phyloP scores from a whole-genome alignment of 2,797 vertebrate species.

The Acridotheres tristis region DNA sequence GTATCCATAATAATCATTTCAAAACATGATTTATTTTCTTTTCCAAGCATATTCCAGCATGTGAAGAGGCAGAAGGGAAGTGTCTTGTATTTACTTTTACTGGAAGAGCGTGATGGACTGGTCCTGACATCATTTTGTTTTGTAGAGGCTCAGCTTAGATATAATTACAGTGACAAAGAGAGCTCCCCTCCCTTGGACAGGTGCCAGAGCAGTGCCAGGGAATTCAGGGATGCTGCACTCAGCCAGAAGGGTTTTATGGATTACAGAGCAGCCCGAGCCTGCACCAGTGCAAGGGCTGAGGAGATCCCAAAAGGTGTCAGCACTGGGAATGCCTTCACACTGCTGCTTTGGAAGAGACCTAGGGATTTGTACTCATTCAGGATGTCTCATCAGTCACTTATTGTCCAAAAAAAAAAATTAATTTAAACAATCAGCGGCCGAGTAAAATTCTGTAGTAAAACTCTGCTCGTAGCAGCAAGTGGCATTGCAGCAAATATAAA shows the following conservation, averaged over 20 bases:
- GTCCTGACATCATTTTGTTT: conserved; percentile 54
- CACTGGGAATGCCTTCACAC: not conserved
- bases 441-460: not conserved
- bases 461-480: not conserved
- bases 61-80: not conserved
- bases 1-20: not conserved
- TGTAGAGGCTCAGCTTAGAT: conserved; percentile 38
- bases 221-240: conserved; percentile 11
- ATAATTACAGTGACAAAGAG: conserved; percentile 44
- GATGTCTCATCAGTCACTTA: not conserved
- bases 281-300: not conserved
- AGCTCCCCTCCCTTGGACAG: conserved; percentile 32
- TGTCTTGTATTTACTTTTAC: not conserved
- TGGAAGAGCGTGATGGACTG: conserved; percentile 34
- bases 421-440: not conserved
- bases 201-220: conserved; percentile 22
- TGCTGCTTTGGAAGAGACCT: not conserved
- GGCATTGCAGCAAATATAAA: not conserved
- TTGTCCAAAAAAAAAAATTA: not conserved
- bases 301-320: not conserved
- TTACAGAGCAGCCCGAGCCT: not conserved
- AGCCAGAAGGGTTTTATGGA: conserved; percentile 29
- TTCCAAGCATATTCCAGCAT: not conserved
- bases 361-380: not conserved
- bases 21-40: not conserved